phyloP scores from a whole-genome alignment of 2,113 vertebrate species.

The Vidua chalybeata region DNA sequence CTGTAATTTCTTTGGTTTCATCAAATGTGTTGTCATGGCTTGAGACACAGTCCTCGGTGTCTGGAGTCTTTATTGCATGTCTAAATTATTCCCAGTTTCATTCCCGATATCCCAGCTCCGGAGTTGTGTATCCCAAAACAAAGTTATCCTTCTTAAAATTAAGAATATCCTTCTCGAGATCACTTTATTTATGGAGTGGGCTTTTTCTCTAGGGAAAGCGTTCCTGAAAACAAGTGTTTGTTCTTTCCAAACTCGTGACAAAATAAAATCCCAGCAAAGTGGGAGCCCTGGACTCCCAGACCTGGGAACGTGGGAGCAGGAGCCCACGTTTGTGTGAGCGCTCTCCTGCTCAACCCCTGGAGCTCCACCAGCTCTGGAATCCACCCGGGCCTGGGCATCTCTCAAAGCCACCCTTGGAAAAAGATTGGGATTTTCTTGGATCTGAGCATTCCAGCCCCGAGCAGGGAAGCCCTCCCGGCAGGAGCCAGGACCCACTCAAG shows the following conservation, averaged over 20 bases:
- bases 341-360: neutral
- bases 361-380: neutral
- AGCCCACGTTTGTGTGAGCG: rapidly evolving
- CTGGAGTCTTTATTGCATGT: neutral
- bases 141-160: neutral
- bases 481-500: neutral
- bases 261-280: neutral
- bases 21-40: neutral
- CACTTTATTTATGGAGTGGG: neutral
- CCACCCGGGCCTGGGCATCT: neutral
- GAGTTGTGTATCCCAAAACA: neutral
- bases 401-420: neutral
- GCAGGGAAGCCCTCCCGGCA: neutral
- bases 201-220: neutral
- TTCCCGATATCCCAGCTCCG: neutral
- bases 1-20: neutral
- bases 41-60: rapidly evolving
- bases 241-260: neutral
- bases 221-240: neutral
- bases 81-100: neutral
- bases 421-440: neutral
- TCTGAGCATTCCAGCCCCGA: rapidly evolving
- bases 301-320: neutral
- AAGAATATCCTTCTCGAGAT: neutral
- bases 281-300: neutral